Base-by-base conservation (phyloP, 2,113 vertebrate species). In the Isurus oxyrinchus region DNA sequence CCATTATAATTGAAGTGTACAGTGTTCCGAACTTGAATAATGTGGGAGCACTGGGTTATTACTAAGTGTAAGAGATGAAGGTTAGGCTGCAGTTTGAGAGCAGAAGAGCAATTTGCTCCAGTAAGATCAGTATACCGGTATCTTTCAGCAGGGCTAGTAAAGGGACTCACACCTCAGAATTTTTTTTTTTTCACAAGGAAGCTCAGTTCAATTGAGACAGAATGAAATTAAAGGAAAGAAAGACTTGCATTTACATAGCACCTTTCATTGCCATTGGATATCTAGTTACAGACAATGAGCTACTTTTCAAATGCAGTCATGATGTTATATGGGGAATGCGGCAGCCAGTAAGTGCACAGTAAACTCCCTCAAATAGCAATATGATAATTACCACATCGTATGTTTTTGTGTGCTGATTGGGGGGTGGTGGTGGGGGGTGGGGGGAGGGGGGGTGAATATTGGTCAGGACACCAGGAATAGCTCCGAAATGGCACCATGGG, bases 1-100 rank as follows among this genome's bases (percentile, higher is more conserved):
- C 94, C 67, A 95, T 72, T 95, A 53, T 72, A 95, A 95, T 95
- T 95, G 94, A 72, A 72, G 67, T 72, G 94, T 76, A 95, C 94
- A 95, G 67, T 95, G 67, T 72, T 95, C 94, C 14, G 11, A 95
- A 25, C 67, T 95, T 95, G 67, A 95, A 95, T 95, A 95, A 95
- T 55, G 49, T 55, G 66, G 94, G 94, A 95, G 67, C 66, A 1
- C 94, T 55, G 10, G 49, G 66, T 95, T 72, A 95, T 95, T 72
- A 72, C 94, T 63, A 44, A 55, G 25, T 55, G 27, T 53, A 95
- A 16, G 66, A 69, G 67, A 31, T 95, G 94, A 95, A 95, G 44
- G 49, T 76, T 2, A 76, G 44, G 27, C 40, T 13, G 40, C 0
- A 69, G 63, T 95, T 69, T 69, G 44, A 63, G 91, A 67, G 63